Percentiles rank a stretch among this genome's conserved stretches.
These are phyloP conservation scores for Hydrotaea cyrtoneurina DNA, from an alignment of 2,888 invertebrate species.

Conservation along the genomic window DNA sequence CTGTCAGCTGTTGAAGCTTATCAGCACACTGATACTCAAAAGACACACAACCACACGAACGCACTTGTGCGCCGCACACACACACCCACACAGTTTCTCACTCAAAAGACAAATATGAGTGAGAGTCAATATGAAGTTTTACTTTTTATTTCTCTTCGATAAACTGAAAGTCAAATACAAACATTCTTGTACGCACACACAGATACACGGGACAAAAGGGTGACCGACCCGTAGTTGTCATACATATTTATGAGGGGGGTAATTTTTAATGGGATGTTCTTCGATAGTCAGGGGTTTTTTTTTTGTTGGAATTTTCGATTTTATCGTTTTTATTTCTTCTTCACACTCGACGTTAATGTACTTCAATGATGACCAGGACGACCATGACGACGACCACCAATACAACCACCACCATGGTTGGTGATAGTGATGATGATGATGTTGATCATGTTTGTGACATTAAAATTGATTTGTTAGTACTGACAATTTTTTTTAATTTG, in stretches of 20 bases:
- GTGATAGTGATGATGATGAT: slow-evolving; percentile 5
- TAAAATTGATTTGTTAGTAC: slow-evolving; percentile 63
- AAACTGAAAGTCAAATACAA: not conserved
- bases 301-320: not conserved
- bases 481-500: slow-evolving; percentile 34
- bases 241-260: slow-evolving; percentile 14
- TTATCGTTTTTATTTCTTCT: slow-evolving; percentile 12
- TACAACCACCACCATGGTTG: not conserved
- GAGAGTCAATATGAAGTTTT: slow-evolving; percentile 11
- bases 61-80: not conserved
- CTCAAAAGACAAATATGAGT: not conserved
- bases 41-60: not conserved
- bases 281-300: not conserved
- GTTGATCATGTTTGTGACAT: slow-evolving; percentile 61
- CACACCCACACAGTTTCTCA: not conserved
- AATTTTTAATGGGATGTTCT: slow-evolving; percentile 4
- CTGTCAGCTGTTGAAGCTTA: slow-evolving; percentile 53
- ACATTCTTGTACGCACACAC: not conserved
- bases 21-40: not conserved
- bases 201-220: slow-evolving; percentile 13
- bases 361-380: slow-evolving; percentile 32
- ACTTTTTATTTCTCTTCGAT: slow-evolving; percentile 1
- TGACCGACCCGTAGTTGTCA: slow-evolving; percentile 27
- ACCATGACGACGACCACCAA: not conserved
- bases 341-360: slow-evolving; percentile 49